Conservation (phyloP, 2,797 vertebrate genomes). For the Manis javanica region DNA sequence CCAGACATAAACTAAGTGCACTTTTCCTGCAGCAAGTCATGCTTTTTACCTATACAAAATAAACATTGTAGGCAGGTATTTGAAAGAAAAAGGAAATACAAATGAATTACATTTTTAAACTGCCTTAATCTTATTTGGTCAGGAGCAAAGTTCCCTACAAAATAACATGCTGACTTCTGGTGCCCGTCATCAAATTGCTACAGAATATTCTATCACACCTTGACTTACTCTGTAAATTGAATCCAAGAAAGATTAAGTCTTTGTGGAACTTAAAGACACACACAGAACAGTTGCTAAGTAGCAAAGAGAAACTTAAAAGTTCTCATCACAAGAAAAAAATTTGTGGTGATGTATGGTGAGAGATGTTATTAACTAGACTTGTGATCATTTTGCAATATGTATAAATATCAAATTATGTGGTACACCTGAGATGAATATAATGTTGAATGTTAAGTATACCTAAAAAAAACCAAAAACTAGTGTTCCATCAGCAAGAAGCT, state of each 20-base stretch:
- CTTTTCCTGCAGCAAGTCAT: background rate
- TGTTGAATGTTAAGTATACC: background rate
- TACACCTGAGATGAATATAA: background rate
- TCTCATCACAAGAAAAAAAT: background rate
- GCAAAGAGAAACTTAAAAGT: background rate
- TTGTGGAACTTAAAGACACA: background rate
- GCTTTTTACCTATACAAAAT: slow-evolving; percentile 57
- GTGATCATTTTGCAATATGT: background rate
- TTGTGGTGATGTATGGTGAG: background rate
- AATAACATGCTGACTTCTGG: background rate
- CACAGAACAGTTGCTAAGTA: background rate
- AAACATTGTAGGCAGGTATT: background rate
- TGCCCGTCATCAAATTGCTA: slow-evolving; percentile 26
- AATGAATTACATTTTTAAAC: slow-evolving; percentile 51
- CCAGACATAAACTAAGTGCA: background rate
- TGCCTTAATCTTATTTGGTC: slow-evolving; percentile 37
- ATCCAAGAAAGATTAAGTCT: background rate
- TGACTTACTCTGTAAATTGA: background rate
- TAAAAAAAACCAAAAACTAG: background rate
- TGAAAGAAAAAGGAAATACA: slow-evolving; percentile 54
- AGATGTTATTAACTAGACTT: background rate
- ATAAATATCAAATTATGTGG: background rate
- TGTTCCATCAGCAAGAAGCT: background rate
- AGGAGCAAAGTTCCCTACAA: slow-evolving; percentile 42
- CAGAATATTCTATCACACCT: background rate